Percentiles rank a stretch among this genome's conserved stretches.
These are phyloP conservation scores for Eubucco bourcierii DNA, from an alignment of 2,113 vertebrate genomes.

Conservation along the genomic window DNA sequence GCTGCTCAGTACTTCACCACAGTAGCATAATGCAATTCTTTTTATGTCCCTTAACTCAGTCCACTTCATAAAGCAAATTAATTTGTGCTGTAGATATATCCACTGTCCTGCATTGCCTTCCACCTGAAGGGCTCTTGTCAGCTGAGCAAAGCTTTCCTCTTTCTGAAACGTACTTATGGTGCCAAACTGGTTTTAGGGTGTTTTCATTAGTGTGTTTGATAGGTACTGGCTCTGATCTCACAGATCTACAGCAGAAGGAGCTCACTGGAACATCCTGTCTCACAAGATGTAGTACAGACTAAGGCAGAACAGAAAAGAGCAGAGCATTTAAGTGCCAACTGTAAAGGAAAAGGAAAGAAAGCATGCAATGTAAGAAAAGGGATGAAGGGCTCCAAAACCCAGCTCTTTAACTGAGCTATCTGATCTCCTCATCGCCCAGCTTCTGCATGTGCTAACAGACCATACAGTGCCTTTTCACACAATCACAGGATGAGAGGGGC, in stretches of 20 bases:
- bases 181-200: neutral
- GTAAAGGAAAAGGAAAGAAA: neutral
- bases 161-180: neutral
- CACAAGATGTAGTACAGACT: neutral
- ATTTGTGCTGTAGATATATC: conserved; percentile 24
- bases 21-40: neutral
- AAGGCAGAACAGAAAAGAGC: neutral
- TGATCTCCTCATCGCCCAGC: neutral
- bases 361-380: neutral
- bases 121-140: conserved; percentile 22
- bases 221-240: conserved; percentile 31
- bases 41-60: conserved; percentile 16
- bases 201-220: neutral
- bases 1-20: neutral
- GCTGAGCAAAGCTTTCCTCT: neutral
- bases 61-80: conserved; percentile 49
- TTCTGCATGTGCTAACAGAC: neutral
- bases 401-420: neutral
- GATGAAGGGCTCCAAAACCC: neutral
- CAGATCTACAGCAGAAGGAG: neutral
- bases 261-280: neutral
- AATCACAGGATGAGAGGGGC: too few species aligned
- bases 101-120: neutral
- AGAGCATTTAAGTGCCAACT: neutral
- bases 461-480: neutral